Base-by-base conservation (phyloP, 2,113 vertebrate genomes). In the Columbina picui region DNA sequence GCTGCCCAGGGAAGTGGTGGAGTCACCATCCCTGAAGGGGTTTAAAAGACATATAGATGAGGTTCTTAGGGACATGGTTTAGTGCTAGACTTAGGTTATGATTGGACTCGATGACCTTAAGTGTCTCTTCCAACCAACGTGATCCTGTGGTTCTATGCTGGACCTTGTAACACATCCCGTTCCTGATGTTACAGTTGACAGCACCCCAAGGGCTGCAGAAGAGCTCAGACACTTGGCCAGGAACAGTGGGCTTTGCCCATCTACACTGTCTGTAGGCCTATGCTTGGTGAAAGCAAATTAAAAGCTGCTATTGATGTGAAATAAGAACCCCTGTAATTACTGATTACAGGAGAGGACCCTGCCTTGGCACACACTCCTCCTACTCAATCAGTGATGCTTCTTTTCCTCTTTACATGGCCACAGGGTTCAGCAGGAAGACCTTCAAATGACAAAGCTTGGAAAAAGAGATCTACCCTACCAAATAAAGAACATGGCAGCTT, bases 351-450 rank as follows among this genome's bases (percentile, higher is more conserved):
- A 63, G 16, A 88, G 0, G 2, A 26, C 23, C 8, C 22, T 45
- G 47, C 30, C 56, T 56, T 18, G 56, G 29, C 29, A 61, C 1
- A 0, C 15, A 3, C n/a, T 47, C 29, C 36, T 74, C 47, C 47
- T 59, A 0, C 55, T 56, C 79, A n/a, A 7, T 5, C 16, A 2
- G 1, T 0, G 0, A 5, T 25, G 53, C 2, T 74, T 16, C 27
- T 14, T 59, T 38, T 73, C 41, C 55, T 59, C 14, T 43, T 39
- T 39, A 43, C 2, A 0, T 10, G 10, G 43, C 19, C 43, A 19
- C 43, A 43, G 43, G 32, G 26, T 13, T 32, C 12, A 29, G 7
- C 32, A 61, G n/a, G 45, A 94, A 61, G 27, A 68, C 14, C 45
- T 92, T 43, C 23, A 26, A 55, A 76, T 34, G 18, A 34, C 17